Conservation (phyloP, 1,140 invertebrate species). For the Lepidurus arcticus region DNA sequence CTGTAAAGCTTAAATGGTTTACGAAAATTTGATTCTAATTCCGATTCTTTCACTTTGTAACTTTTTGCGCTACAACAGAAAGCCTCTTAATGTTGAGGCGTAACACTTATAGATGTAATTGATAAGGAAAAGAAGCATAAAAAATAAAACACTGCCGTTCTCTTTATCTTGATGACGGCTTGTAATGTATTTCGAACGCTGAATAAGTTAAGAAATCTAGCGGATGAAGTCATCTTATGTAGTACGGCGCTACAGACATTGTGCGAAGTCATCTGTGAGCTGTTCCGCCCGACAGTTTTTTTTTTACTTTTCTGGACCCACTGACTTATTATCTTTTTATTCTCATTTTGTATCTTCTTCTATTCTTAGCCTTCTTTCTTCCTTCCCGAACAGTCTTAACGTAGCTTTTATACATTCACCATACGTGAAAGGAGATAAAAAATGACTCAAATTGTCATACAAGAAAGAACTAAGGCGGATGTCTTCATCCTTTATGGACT, state of each 20-base stretch:
- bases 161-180: too few species aligned
- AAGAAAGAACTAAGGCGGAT: neutral
- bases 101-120: too few species aligned
- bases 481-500: neutral
- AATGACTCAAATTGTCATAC: conserved; percentile 9
- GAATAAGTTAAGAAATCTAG: too few species aligned
- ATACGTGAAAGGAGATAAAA: conserved; percentile 14
- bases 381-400: neutral
- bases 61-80: too few species aligned
- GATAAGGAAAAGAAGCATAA: too few species aligned
- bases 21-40: too few species aligned
- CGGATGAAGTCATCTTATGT: conserved; percentile 2
- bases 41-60: too few species aligned
- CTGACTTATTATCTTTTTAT: conserved; percentile 11
- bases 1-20: too few species aligned
- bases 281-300: conserved; percentile 8
- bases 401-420: neutral
- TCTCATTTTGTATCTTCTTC: neutral
- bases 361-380: neutral
- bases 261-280: conserved; percentile 18
- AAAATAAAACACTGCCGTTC: too few species aligned
- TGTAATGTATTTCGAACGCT: too few species aligned
- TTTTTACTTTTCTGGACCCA: neutral
- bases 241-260: neutral
- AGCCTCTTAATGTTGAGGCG: too few species aligned